These are phyloP conservation scores for Meriones unguiculatus DNA, from an alignment of 2,113 vertebrate species.

Conservation along the genomic window DNA sequence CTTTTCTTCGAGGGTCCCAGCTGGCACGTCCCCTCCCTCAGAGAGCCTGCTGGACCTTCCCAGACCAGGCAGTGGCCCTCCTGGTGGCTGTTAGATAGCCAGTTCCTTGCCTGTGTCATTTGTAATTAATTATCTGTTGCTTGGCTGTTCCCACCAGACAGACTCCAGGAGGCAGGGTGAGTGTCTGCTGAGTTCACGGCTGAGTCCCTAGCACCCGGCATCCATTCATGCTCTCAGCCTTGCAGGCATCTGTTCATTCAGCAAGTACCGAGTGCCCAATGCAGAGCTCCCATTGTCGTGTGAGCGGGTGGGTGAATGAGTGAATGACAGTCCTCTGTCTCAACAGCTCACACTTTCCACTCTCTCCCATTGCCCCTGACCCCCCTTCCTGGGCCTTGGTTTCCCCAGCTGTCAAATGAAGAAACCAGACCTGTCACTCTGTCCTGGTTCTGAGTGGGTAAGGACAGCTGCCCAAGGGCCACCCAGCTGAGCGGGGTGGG, in stretches of 20 bases:
- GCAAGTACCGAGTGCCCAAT: neutral
- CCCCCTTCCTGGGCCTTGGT: neutral
- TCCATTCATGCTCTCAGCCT: neutral
- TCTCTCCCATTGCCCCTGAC: neutral
- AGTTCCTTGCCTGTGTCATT: neutral
- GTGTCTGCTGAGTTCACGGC: constrained; percentile 30
- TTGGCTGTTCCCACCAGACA: constrained; percentile 21
- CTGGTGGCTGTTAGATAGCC: neutral
- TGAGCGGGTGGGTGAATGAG: neutral
- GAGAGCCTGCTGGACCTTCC: neutral
- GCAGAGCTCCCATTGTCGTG: neutral
- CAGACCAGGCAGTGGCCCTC: neutral
- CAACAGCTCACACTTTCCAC: neutral
- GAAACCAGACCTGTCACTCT: neutral
- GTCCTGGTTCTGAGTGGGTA: neutral
- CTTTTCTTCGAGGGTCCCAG: neutral
- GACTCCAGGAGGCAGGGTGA: constrained; percentile 48
- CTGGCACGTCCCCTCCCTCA: neutral
- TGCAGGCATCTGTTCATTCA: constrained; percentile 20
- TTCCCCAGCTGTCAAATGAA: neutral
- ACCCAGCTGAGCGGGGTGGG: neutral
- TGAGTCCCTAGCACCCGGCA: neutral
- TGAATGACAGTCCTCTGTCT: neutral
- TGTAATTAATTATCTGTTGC: constrained; percentile 14
- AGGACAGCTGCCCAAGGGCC: neutral